Conservation (phyloP, 2,113 vertebrate species). For the Etia nguti region DNA sequence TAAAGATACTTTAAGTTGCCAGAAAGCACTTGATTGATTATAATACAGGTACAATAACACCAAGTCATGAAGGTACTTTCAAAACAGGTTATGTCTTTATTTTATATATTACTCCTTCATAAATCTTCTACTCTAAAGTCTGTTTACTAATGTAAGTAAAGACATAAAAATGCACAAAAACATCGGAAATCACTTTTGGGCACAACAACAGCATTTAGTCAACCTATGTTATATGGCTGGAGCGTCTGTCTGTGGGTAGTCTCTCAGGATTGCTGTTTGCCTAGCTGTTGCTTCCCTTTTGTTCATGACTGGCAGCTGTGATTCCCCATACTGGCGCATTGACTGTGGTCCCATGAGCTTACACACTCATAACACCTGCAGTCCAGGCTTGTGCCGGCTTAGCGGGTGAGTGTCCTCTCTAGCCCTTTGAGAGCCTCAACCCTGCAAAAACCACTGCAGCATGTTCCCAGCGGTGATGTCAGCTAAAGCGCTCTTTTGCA, state of each 20-base stretch:
- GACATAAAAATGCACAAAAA: neutral
- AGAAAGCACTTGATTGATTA: neutral
- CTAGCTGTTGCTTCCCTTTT: neutral
- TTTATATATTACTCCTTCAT: no score
- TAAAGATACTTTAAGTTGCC: neutral
- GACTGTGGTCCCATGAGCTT: neutral
- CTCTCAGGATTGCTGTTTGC: neutral
- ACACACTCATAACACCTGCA: rapidly evolving
- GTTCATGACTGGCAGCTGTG: neutral
- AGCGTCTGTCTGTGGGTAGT: neutral
- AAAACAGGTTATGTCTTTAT: no score
- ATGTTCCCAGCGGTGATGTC: neutral
- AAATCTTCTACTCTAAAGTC: no score
- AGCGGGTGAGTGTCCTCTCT: no score
- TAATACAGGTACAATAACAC: rapidly evolving
- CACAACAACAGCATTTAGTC: neutral
- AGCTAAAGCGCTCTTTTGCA: neutral
- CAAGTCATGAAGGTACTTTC: neutral
- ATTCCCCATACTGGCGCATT: rapidly evolving
- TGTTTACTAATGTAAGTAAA: no score
- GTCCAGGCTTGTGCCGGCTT: neutral
- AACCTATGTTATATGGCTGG: neutral
- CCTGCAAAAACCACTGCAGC: neutral
- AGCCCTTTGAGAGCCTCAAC: neutral
- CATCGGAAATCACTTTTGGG: neutral